Percentiles rank a stretch among this genome's conserved stretches.
Conservation (phyloP, 2,797 vertebrate species). For the Lepus oiostolus region DNA sequence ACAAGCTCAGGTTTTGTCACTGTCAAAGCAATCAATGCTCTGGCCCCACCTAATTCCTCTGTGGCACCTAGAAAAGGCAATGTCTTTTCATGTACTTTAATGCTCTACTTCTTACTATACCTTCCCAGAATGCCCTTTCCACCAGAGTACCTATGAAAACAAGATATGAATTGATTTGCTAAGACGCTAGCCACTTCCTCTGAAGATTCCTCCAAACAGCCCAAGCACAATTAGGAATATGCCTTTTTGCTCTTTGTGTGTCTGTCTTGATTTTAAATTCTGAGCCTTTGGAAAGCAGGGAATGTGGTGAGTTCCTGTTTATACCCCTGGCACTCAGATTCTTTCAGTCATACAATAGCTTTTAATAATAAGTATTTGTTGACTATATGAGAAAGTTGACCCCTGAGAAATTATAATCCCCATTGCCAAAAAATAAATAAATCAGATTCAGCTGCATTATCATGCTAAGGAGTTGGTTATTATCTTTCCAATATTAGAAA, state of each 20-base stretch:
- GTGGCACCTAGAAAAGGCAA: background rate
- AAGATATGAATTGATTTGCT: background rate
- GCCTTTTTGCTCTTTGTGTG: background rate
- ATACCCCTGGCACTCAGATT: background rate
- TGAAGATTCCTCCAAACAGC: background rate
- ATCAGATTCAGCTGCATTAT: background rate
- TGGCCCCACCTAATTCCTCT: background rate
- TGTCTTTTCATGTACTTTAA: background rate
- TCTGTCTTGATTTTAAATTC: background rate
- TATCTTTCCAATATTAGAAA: conserved; percentile 46
- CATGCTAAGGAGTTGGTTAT: conserved; percentile 23
- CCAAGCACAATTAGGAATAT: background rate
- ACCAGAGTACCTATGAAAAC: background rate
- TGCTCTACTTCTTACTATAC: background rate
- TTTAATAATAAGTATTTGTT: conserved; percentile 62
- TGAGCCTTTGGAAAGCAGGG: background rate
- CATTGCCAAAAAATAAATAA: conserved; percentile 4
- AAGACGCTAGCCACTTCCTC: background rate
- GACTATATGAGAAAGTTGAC: background rate
- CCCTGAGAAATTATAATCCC: conserved; percentile 44
- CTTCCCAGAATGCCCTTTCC: conserved; percentile 1
- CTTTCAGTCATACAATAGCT: background rate
- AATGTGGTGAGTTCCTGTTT: background rate
- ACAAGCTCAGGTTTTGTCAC: background rate
- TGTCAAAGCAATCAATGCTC: background rate